Evolutionary conservation across 1,140 invertebrate genomes (phyloP), one percentile per base, ranked within the genome.

Genomic region (Drosophila orena): DNA sequence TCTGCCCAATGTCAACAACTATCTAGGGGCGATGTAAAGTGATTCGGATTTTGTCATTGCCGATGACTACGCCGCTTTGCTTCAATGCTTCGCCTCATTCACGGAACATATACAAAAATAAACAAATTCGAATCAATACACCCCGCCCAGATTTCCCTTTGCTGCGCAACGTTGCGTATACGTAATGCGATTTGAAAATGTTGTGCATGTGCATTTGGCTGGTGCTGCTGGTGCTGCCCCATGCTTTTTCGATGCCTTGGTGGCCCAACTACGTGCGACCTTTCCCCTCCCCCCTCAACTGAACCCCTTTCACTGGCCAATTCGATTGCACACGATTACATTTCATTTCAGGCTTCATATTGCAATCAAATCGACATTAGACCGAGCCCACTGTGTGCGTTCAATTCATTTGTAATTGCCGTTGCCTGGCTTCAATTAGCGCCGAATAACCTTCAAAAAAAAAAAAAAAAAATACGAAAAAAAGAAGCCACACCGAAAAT

Each of bases 321-420:
- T 62, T 50, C 35, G 57, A 53, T 50, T 62, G 61, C 74, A 80
- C 53, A 73, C 72, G 77, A 90, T 80, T 90, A 85, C 69, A 85
- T 84, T 85, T 85, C 77, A 90, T 90, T 89, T 75, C 73, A 74
- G 84, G 71, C 78, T 88, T 83, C 53, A 79, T 83, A 89, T 83
- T 89, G 83, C 83, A 68, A 89, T 88, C 64, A 79, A 83, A 83
- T 73, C 71, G 64, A 65, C 76, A 54, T 75, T 68, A 77, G 64
- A 43, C 59, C 46, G 61, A 43, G 59, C 46, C 59, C 24, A 15
- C 35, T 8, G 2, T 14, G 35, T 24, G 43, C 17, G 4, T 34
- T 30, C 43, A 34, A 34, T 35, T 35, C 44, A 2, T 5, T 52
- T 43, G 64, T 68, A 68, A 68, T 66, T 55, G 62, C 49, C 15